These are phyloP conservation scores for Campylomormyrus tamandua DNA, from an alignment of 2,113 vertebrate genomes.

Conservation along the genomic window DNA sequence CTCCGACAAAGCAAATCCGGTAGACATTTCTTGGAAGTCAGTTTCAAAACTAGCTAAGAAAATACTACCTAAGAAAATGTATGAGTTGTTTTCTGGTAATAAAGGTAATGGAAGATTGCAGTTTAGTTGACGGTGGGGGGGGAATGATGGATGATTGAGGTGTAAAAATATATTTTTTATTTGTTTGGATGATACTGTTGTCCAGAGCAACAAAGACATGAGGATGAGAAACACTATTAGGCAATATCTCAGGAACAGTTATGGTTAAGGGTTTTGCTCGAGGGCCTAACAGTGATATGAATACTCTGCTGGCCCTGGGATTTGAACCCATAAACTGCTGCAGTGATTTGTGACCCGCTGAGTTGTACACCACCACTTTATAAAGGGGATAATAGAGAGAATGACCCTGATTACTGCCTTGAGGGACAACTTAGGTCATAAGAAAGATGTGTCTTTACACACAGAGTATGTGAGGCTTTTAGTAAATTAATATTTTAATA, in stretches of 20 bases:
- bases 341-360: neutral
- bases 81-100: neutral
- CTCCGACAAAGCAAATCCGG: neutral
- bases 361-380: neutral
- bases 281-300: neutral
- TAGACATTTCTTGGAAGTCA: neutral
- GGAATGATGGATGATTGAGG: neutral
- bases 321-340: neutral
- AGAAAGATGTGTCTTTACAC: neutral
- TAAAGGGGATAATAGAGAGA: neutral
- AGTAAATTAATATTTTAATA: neutral
- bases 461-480: neutral
- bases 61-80: neutral
- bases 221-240: neutral
- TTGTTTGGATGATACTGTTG: neutral
- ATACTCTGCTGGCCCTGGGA: neutral
- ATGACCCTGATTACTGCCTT: neutral
- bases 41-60: neutral
- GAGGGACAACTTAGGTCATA: neutral
- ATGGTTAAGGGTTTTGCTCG: neutral
- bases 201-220: neutral
- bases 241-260: neutral
- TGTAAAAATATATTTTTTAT: neutral
- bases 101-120: neutral
- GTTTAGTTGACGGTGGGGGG: neutral